Conservation (phyloP, 2,888 invertebrate genomes). For the Nezara viridula region DNA sequence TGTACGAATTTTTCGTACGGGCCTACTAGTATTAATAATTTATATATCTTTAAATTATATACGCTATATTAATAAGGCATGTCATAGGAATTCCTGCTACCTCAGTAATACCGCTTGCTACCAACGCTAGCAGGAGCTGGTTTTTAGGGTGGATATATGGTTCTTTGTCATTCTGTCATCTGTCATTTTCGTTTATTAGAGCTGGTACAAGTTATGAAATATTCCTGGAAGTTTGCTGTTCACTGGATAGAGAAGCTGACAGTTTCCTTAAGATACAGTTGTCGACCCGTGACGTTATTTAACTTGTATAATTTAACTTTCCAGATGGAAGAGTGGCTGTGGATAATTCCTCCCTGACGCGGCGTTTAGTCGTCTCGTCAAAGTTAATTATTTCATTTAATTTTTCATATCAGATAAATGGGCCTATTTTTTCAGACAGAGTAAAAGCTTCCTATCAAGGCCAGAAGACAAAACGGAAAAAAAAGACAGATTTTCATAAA, state of each 20-base stretch:
- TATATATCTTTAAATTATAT: no score
- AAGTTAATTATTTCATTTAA: slow-evolving; percentile 4
- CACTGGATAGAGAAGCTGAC: neutral
- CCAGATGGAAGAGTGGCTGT: neutral
- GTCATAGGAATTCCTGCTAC: no score
- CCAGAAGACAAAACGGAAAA: no score
- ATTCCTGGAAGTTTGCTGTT: slow-evolving; percentile 11
- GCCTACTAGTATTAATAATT: no score
- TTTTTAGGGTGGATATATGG: neutral
- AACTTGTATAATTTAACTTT: slow-evolving; percentile 41
- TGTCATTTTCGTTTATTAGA: slow-evolving; percentile 16
- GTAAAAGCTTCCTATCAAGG: no score
- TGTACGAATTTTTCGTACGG: no score
- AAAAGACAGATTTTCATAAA: no score
- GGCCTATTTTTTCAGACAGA: no score
- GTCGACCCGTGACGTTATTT: neutral
- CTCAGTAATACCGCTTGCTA: no score
- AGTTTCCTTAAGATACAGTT: slow-evolving; percentile 18
- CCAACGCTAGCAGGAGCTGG: no score
- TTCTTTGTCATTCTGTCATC: neutral
- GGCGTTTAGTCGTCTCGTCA: neutral
- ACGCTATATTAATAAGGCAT: no score
- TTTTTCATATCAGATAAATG: neutral
- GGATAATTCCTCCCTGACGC: neutral
- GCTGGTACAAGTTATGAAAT: neutral